Conservation (phyloP, 2,113 vertebrate species). For the Meriones unguiculatus region DNA sequence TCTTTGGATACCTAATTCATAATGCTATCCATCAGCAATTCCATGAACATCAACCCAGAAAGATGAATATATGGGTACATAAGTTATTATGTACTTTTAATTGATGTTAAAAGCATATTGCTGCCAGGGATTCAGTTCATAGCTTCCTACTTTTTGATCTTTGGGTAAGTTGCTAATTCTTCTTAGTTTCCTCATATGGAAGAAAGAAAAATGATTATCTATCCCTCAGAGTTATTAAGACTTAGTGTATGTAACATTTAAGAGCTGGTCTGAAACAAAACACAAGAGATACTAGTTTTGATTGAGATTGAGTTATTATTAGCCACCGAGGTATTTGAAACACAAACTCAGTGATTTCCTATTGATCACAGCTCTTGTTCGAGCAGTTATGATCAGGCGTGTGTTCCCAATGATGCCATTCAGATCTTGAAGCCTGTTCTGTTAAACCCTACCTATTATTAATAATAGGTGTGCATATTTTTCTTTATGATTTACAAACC, state of each 20-base stretch:
- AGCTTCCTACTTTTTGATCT: neutral
- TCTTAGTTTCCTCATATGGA: neutral
- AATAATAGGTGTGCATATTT: neutral
- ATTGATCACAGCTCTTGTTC: neutral
- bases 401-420: neutral
- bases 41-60: neutral
- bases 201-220: neutral
- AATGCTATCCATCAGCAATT: neutral
- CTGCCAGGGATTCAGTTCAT: neutral
- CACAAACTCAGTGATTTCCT: neutral
- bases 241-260: neutral
- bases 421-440: constrained; percentile 3
- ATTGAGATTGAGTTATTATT: neutral
- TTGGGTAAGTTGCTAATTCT: neutral
- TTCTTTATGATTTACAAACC: neutral
- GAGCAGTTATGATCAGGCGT: neutral
- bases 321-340: neutral
- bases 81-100: no score
- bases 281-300: neutral
- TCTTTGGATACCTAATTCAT: neutral
- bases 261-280: neutral
- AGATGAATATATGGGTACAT: neutral
- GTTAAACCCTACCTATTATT: neutral
- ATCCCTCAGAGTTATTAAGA: neutral
- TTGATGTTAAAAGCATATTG: neutral